A percentile compares a stretch with the other conserved stretches of the same genome.
Evolutionary conservation across 2,888 invertebrate genomes (phyloP).

Genomic region (Mythimna vitellina): DNA sequence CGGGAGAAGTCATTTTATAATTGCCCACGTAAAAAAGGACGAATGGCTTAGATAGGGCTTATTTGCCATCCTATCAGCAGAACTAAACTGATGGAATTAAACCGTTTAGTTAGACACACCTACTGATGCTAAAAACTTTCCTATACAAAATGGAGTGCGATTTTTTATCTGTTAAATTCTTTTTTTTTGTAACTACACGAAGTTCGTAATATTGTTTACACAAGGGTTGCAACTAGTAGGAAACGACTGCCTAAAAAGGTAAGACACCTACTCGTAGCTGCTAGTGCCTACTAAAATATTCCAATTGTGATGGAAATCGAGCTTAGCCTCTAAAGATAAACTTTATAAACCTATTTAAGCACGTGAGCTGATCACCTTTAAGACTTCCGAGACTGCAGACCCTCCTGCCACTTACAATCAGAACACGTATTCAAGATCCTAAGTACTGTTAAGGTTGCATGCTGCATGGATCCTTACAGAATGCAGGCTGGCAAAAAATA

Average conservation of each 20-base stretch:
- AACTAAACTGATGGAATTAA: conserved; percentile 1
- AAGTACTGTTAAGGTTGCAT: neutral
- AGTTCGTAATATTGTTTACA: neutral
- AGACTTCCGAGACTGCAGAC: neutral
- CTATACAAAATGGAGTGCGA: neutral
- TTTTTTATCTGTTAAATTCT: neutral
- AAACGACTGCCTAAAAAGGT: neutral
- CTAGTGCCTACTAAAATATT: neutral
- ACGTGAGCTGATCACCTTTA: neutral
- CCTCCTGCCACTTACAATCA: neutral
- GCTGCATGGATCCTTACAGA: neutral
- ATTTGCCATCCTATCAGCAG: neutral
- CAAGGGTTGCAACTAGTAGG: neutral
- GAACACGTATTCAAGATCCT: neutral
- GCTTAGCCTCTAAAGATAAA: neutral
- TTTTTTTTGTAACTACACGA: neutral
- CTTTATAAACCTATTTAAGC: neutral
- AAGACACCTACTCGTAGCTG: no score
- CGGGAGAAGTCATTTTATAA: no score
- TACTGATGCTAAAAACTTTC: neutral
- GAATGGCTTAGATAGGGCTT: neutral
- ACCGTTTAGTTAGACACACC: neutral
- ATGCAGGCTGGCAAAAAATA: neutral
- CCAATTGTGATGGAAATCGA: no score
- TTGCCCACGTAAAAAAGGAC: no score